Percentiles rank a stretch among this genome's conserved stretches.
Evolutionary conservation across 2,113 vertebrate genomes (phyloP).

Genomic region (Ia io): DNA sequence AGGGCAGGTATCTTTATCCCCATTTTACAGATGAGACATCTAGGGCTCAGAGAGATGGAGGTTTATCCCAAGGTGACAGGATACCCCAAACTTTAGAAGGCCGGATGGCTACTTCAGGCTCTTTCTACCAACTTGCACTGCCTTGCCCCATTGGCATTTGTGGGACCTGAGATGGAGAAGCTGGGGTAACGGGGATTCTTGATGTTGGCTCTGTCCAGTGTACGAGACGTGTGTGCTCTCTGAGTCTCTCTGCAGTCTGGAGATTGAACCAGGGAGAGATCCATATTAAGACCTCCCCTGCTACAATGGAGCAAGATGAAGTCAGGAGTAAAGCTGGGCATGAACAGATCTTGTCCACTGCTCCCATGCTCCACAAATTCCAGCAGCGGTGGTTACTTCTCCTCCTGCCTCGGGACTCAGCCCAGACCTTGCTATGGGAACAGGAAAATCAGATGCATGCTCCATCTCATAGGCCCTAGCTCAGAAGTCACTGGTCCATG

Average conservation of each 20-base stretch:
- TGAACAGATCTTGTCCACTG: neutral
- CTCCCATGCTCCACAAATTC: neutral
- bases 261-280: neutral
- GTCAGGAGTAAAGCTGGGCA: neutral
- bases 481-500: neutral
- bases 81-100: neutral
- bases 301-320: neutral
- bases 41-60: neutral
- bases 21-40: slow-evolving; percentile 64
- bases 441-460: too few species aligned
- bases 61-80: neutral
- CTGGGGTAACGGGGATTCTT: neutral
- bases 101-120: neutral
- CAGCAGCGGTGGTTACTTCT: neutral
- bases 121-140: neutral
- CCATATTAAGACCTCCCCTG: neutral
- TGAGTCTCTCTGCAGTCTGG: neutral
- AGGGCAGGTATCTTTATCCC: slow-evolving; percentile 28
- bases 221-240: neutral
- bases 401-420: neutral
- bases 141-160: neutral
- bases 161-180: neutral
- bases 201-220: neutral
- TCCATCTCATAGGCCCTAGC: neutral
- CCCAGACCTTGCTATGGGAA: neutral